phyloP scores from a whole-genome alignment of 2,113 vertebrate species.

The Physeter macrocephalus region DNA sequence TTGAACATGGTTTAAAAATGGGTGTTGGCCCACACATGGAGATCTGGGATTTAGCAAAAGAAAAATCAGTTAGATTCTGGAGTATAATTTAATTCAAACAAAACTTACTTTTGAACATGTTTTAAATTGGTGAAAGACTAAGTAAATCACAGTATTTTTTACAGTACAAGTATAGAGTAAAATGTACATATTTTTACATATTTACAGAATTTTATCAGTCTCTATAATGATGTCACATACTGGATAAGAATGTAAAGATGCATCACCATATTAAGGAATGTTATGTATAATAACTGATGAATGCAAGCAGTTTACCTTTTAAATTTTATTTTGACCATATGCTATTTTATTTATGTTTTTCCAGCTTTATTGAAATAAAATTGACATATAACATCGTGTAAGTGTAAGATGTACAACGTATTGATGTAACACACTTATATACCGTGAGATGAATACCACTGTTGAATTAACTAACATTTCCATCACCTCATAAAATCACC shows the following conservation, averaged over 20 bases:
- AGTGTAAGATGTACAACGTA: background rate
- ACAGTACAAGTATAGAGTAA: background rate
- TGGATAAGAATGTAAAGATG: background rate
- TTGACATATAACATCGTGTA: background rate
- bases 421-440: background rate
- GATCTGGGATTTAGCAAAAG: background rate
- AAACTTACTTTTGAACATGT: background rate
- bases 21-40: background rate
- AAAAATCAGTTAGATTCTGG: background rate
- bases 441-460: background rate
- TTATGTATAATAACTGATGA: background rate
- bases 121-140: background rate
- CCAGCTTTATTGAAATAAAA: background rate
- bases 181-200: background rate
- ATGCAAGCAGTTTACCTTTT: background rate
- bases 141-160: conserved; percentile 12
- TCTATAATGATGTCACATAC: background rate
- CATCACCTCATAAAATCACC: background rate
- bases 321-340: background rate
- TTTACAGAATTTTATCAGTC: background rate
- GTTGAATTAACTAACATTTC: background rate
- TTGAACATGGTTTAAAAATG: background rate
- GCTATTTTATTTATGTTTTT: background rate
- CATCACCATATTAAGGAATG: background rate
- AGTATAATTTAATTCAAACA: background rate